Percentiles rank a stretch among this genome's conserved stretches.
These are phyloP conservation scores for Chaetogeoica ovagalla DNA, from an alignment of 2,888 invertebrate species.

Conservation along the genomic window DNA sequence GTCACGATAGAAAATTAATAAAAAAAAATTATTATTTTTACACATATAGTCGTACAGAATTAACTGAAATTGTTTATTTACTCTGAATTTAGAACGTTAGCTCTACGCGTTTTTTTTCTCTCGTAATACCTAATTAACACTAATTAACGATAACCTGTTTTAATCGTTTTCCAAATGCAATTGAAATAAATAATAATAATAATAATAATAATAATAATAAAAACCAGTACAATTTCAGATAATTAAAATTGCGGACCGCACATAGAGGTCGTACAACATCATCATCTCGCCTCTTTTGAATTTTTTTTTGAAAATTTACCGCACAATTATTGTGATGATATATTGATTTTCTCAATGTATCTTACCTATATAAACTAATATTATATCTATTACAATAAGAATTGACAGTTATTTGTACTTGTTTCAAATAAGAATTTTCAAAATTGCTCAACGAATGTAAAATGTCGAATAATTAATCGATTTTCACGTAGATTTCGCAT, in stretches of 20 bases:
- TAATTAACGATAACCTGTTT: conserved; percentile 9
- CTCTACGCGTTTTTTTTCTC: background rate
- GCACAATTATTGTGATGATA: background rate
- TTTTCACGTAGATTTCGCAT: no score
- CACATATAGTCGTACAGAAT: background rate
- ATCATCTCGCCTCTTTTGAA: background rate
- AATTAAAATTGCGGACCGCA: background rate
- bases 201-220: no score
- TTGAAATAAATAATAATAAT: background rate
- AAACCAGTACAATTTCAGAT: background rate
- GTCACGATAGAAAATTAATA: no score
- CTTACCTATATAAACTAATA: no score
- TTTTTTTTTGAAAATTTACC: background rate
- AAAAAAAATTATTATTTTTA: no score
- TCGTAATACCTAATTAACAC: background rate
- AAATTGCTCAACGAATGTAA: no score
- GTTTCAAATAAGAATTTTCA: no score
- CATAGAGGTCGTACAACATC: background rate
- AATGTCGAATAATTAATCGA: no score
- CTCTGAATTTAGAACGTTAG: background rate
- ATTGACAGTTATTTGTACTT: no score
- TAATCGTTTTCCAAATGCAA: background rate
- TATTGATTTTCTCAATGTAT: no score
- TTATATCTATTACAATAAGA: no score
- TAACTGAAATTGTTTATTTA: conserved; percentile 4